These are phyloP conservation scores for Ophion slaviceki DNA, from an alignment of 2,888 invertebrate genomes.

Conservation along the genomic window DNA sequence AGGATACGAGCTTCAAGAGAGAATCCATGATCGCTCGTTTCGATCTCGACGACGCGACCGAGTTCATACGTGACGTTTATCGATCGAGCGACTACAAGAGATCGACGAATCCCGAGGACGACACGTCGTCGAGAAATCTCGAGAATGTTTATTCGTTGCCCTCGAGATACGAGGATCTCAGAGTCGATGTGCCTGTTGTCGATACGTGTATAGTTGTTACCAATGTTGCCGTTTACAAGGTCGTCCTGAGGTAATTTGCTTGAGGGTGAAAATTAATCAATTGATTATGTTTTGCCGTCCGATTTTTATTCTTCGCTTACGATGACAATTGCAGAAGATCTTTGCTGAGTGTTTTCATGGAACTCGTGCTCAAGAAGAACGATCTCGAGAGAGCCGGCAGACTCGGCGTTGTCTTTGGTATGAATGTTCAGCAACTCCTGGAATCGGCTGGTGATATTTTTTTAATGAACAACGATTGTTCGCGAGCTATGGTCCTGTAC, in stretches of 20 bases:
- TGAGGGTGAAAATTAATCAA: background rate
- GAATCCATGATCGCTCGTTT: constrained; percentile 86
- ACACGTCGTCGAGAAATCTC: constrained; percentile 74
- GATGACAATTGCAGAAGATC: constrained; percentile 78
- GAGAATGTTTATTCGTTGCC: constrained; percentile 81
- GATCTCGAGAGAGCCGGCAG: constrained; percentile 86
- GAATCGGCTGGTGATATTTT: constrained; percentile 93
- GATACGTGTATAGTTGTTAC: constrained; percentile 87
- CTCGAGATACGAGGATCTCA: constrained; percentile 83
- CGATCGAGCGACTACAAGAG: constrained; percentile 83
- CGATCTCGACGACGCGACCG: constrained; percentile 84
- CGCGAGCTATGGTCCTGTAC: constrained; percentile 92
- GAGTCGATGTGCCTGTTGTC: constrained; percentile 83
- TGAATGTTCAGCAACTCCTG: constrained; percentile 88
- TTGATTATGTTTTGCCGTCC: too few relatives aligned
- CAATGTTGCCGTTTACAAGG: constrained; percentile 86
- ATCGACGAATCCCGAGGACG: constrained; percentile 58
- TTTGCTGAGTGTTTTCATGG: constrained; percentile 85
- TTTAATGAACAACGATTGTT: constrained; percentile 89
- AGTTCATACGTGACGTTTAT: constrained; percentile 84
- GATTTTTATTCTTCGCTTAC: background rate
- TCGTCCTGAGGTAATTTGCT: constrained; percentile 84
- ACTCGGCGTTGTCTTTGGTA: constrained; percentile 86
- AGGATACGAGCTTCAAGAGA: constrained; percentile 85
- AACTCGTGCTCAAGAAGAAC: constrained; percentile 85